Percentiles rank a stretch among this genome's conserved stretches.
phyloP scores from a whole-genome alignment of 1,140 invertebrate species.

The Zaprionus ornatus region DNA sequence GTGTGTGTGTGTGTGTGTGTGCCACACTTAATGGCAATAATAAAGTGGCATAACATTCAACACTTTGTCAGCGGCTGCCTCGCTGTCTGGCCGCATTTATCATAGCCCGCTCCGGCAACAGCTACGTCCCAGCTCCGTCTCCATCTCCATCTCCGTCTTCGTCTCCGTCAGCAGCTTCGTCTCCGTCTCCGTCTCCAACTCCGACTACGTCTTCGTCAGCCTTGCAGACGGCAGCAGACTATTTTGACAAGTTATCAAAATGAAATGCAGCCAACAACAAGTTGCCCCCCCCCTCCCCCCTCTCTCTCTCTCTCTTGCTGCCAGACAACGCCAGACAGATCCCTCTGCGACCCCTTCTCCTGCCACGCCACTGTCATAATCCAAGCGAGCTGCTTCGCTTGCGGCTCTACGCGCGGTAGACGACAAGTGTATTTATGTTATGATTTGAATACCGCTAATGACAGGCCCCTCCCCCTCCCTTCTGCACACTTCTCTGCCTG shows the following conservation, averaged over 20 bases:
- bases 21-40: constrained; percentile 72
- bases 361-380: constrained; percentile 65
- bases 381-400: constrained; percentile 6
- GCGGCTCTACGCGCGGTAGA: constrained; percentile 53
- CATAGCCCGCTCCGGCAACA: constrained; percentile 44
- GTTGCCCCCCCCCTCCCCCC: constrained; percentile 30
- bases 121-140: background rate
- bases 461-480: constrained; percentile 46
- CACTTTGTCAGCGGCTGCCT: constrained; percentile 76
- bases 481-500: background rate
- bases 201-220: background rate
- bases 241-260: constrained; percentile 83
- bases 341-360: background rate
- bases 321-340: constrained; percentile 14
- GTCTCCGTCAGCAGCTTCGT: background rate
- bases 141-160: background rate
- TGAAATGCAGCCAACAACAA: constrained; percentile 76
- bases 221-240: constrained; percentile 57
- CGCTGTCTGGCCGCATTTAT: constrained; percentile 75
- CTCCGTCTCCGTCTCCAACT: background rate
- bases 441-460: constrained; percentile 83
- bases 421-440: constrained; percentile 84
- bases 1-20: background rate
- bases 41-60: constrained; percentile 78
- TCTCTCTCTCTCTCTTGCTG: background rate